Conservation (phyloP, 2,797 vertebrate genomes). For the Cygnus olor region DNA sequence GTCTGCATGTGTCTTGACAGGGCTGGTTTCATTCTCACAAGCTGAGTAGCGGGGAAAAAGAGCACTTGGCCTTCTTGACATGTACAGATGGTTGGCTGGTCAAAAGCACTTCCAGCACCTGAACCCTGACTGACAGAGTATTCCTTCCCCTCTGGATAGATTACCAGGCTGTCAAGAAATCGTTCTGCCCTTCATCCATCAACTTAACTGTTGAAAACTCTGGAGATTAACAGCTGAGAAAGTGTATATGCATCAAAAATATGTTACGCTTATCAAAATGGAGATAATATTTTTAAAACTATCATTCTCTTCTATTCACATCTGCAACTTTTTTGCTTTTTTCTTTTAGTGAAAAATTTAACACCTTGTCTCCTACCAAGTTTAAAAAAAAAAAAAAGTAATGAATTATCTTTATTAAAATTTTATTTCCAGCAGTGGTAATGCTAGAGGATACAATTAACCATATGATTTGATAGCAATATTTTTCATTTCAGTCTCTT, state of each 20-base stretch:
- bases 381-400: background rate
- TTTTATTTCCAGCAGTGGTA: background rate
- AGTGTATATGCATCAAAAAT: background rate
- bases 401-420: background rate
- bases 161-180: background rate
- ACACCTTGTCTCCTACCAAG: background rate
- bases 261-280: background rate
- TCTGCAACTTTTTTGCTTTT: background rate
- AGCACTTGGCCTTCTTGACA: background rate
- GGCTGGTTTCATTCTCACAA: background rate
- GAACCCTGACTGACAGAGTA: background rate
- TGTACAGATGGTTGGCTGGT: background rate
- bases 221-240: background rate
- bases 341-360: background rate
- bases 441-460: background rate
- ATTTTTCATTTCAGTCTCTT: background rate
- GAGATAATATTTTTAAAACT: background rate
- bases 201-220: background rate
- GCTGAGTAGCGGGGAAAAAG: background rate
- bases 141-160: background rate
- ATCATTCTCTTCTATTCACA: background rate
- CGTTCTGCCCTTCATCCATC: background rate
- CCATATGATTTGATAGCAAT: background rate
- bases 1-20: background rate
- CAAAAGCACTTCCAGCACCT: background rate